phyloP scores from a whole-genome alignment of 2,888 invertebrate genomes.

The Lepeophtheirus nordmannii region DNA sequence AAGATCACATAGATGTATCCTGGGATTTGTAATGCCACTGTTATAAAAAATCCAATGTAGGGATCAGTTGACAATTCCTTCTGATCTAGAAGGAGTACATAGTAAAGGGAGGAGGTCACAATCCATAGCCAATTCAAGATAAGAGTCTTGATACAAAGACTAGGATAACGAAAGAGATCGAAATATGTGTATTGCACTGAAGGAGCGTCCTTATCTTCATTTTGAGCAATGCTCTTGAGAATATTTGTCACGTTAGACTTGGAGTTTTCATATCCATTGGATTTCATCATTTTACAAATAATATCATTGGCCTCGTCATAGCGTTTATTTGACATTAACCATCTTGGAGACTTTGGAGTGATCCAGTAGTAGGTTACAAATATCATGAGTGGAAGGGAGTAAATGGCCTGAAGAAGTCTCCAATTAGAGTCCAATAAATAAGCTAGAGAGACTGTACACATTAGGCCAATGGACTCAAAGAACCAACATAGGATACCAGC shows the following conservation, averaged over 20 bases:
- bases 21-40: constrained; percentile 16
- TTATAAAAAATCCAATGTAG: constrained; percentile 20
- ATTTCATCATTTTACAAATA: constrained; percentile 10
- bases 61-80: constrained; percentile 16
- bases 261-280: not conserved
- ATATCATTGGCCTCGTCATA: constrained; percentile 9
- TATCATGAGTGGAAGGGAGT: constrained; percentile 10
- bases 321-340: not conserved
- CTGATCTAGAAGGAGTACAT: constrained; percentile 24
- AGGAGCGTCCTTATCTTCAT: not conserved
- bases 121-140: constrained; percentile 14
- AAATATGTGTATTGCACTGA: constrained; percentile 7
- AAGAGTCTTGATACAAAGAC: constrained; percentile 17
- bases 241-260: not conserved
- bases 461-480: constrained; percentile 20
- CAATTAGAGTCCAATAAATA: constrained; percentile 13
- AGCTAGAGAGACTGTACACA: constrained; percentile 11
- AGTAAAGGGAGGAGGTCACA: constrained; percentile 17
- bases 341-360: constrained; percentile 15
- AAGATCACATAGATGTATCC: constrained; percentile 24
- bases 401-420: constrained; percentile 19
- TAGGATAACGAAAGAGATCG: constrained; percentile 13
- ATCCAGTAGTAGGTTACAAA: constrained; percentile 17
- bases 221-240: not conserved
- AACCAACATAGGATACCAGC: constrained; percentile 24